Evolutionary conservation across 1,140 invertebrate genomes (phyloP), one percentile per base, ranked within the genome.

Genomic region (Lepeophtheirus salmonis): DNA sequence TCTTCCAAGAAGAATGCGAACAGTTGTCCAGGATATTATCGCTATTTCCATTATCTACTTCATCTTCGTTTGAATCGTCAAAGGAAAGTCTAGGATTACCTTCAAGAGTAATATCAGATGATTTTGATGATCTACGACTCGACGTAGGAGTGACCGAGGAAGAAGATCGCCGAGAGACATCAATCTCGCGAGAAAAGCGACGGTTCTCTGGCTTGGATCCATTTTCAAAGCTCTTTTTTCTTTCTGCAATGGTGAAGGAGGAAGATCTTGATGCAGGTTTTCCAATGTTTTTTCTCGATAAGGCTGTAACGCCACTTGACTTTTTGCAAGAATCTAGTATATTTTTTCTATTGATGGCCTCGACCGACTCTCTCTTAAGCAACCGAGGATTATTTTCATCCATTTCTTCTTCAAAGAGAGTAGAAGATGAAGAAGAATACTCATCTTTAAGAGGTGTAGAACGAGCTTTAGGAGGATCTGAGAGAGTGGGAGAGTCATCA

Each of bases 311-410:
- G 10, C 23, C 85, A 68, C 83, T 86, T 66, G 84, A 77, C 68
- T 81, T 85, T 70, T 83, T 82, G 1, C 85, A 84, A 50, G 83
- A 86, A n/a, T 84, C 82, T 22, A 89, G 71, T 56, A 89, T 86
- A 70, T 88, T 89, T 68, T 86, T 84, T 17, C 85, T 76, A 69
- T 87, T 88, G 48, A 85, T 82, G 2, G 83, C 83, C 69, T 85
- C 82, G 30, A 86, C 80, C 69, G 79, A 83, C 63, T 83, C 77
- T 1, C 81, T 75, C 70, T 86, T 87, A 20, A 86, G 73, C 59
- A 87, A 77, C 64, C 81, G 74, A 64, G 66, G 67, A 55, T 64
- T 41, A n/a, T 41, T 65, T 50, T 67, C 68, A 73, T 12, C 55
- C 64, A 56, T 60, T 60, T 23, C 51, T 57, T 10, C 54, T 58